Evolutionary conservation across 2,888 invertebrate species (phyloP).

Genomic region (Venusia cambrica): DNA sequence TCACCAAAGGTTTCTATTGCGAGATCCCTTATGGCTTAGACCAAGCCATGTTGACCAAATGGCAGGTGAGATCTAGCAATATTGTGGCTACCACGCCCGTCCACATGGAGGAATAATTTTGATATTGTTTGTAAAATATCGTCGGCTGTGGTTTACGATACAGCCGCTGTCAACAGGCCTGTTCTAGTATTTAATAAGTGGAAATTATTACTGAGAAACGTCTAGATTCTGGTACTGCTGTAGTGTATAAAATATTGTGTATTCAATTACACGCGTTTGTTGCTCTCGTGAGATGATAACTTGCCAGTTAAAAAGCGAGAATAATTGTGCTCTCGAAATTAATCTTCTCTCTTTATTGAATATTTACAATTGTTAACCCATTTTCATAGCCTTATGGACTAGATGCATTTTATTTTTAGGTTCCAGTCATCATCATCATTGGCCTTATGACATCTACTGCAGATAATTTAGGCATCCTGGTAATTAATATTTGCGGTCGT

Average conservation of each 20-base stretch:
- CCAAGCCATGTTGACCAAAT: slow-evolving; percentile 40
- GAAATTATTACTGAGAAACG: slow-evolving; percentile 24
- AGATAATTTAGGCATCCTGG: too few species aligned
- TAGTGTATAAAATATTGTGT: slow-evolving; percentile 1
- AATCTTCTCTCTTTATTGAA: too few species aligned
- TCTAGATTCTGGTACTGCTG: slow-evolving; percentile 6
- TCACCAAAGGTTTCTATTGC: not conserved
- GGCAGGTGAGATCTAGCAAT: slow-evolving; percentile 71
- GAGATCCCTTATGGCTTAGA: slow-evolving; percentile 27
- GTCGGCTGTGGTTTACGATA: slow-evolving; percentile 49
- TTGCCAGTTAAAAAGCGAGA: too few species aligned
- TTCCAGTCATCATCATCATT: too few species aligned
- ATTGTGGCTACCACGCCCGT: slow-evolving; percentile 70
- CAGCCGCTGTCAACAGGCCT: slow-evolving; percentile 49
- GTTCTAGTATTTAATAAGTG: slow-evolving; percentile 28
- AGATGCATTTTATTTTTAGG: too few species aligned
- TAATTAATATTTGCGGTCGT: too few species aligned
- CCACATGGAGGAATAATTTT: slow-evolving; percentile 69
- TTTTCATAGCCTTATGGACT: too few species aligned
- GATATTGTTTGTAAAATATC: slow-evolving; percentile 59
- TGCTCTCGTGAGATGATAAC: too few species aligned
- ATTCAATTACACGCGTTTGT: slow-evolving; percentile 1
- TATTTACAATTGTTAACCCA: too few species aligned
- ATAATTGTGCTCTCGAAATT: too few species aligned
- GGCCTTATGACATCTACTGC: too few species aligned